These are phyloP conservation scores for Nemopilema nomurai DNA, from an alignment of 30 jellyfish, hydroid and myxozoan genomes.

Conservation along the genomic window DNA sequence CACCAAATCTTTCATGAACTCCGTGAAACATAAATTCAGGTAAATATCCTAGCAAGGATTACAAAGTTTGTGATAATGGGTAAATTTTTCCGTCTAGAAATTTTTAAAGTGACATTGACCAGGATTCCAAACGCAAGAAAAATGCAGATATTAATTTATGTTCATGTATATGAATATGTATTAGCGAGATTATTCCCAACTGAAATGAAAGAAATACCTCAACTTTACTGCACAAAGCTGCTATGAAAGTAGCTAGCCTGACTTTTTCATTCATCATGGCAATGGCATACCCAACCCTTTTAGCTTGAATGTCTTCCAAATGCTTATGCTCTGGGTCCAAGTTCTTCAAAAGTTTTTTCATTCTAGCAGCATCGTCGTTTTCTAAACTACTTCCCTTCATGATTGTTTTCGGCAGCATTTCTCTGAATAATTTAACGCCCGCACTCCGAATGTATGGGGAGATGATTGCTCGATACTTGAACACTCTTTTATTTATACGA, in stretches of 20 bases:
- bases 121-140: no score
- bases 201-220: not conserved
- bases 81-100: no score
- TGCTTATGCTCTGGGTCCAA: slow-evolving; percentile 17
- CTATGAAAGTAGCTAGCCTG: not conserved
- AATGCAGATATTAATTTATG: no score
- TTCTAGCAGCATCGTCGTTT: not conserved
- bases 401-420: not conserved
- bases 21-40: no score
- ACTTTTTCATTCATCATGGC: not conserved
- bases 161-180: no score
- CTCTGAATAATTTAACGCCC: not conserved
- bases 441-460: not conserved
- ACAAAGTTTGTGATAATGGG: no score
- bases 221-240: slow-evolving; percentile 10
- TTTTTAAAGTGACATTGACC: no score
- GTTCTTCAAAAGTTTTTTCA: not conserved
- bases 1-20: no score
- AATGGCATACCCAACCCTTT: slow-evolving; percentile 20
- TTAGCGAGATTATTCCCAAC: not conserved
- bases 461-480: not conserved
- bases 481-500: not conserved
- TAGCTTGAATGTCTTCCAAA: slow-evolving; percentile 9
- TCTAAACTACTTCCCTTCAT: not conserved
- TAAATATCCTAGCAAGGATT: no score